Evolutionary conservation across 2,113 vertebrate species (phyloP).

Genomic region (Prietella phreatophila): DNA sequence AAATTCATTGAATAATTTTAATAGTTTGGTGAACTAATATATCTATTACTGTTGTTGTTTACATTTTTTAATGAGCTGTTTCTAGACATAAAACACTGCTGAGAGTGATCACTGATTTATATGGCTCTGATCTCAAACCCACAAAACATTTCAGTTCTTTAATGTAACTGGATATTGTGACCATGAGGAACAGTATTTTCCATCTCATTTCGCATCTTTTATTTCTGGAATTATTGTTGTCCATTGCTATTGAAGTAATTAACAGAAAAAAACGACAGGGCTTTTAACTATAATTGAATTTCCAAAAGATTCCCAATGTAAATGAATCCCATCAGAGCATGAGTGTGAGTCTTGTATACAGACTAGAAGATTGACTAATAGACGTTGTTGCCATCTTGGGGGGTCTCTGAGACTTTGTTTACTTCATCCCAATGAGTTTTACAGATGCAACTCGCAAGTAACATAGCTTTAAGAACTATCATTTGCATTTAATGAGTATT

Average conservation of each 20-base stretch:
- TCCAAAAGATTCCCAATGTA: slow-evolving; percentile 16
- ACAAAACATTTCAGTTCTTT: slow-evolving; percentile 35
- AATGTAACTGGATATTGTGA: slow-evolving; percentile 39
- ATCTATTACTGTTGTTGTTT: no score
- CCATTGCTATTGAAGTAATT: slow-evolving; percentile 40
- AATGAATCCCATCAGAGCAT: slow-evolving; percentile 47
- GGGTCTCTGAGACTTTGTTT: not conserved
- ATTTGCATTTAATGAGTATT: not conserved
- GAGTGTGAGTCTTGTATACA: not conserved
- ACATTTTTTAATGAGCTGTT: not conserved
- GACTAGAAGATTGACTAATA: slow-evolving; percentile 2
- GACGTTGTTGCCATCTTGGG: slow-evolving; percentile 6
- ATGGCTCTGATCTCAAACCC: slow-evolving; percentile 30
- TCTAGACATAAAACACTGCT: not conserved
- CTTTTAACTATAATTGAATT: slow-evolving; percentile 34
- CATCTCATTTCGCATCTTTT: slow-evolving; percentile 40
- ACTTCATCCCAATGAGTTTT: not conserved
- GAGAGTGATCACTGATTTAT: slow-evolving; percentile 13
- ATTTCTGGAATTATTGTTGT: slow-evolving; percentile 40
- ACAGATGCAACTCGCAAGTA: not conserved
- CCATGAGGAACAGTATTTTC: slow-evolving; percentile 23
- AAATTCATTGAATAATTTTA: not conserved
- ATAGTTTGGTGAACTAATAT: not conserved
- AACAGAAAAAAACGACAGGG: not conserved
- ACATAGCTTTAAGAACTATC: not conserved